Evolutionary conservation across 2,888 invertebrate species (phyloP).

Genomic region (Drosophila meridiana): DNA sequence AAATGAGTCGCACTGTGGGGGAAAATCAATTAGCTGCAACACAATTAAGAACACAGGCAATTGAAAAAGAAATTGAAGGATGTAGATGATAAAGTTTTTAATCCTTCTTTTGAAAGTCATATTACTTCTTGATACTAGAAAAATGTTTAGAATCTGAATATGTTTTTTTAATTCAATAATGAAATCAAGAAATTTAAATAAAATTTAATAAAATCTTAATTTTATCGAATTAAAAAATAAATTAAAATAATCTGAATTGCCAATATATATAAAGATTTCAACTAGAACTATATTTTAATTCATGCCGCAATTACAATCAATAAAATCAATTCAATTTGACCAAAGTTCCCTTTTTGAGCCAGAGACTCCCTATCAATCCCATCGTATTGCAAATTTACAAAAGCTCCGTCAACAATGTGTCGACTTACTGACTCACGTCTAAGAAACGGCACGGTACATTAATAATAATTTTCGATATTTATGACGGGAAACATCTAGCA

Average conservation of each 20-base stretch:
- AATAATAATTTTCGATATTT: constrained; percentile 79
- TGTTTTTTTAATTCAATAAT: too few species aligned
- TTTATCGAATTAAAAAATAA: too few species aligned
- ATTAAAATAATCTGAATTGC: too few species aligned
- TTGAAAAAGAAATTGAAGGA: not conserved
- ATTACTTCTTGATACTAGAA: not conserved
- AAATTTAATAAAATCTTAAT: too few species aligned
- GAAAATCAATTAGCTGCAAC: constrained; percentile 15
- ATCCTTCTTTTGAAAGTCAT: not conserved
- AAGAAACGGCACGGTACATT: constrained; percentile 58
- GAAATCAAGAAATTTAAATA: too few species aligned
- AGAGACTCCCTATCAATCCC: constrained; percentile 1
- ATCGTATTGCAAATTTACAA: constrained; percentile 40
- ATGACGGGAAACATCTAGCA: constrained; percentile 73
- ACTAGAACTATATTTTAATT: too few species aligned
- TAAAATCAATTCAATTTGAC: not conserved
- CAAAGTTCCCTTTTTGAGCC: not conserved
- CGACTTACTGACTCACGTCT: constrained; percentile 53
- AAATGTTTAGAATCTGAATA: not conserved
- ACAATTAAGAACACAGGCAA: not conserved
- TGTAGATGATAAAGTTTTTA: not conserved
- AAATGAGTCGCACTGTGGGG: constrained; percentile 50
- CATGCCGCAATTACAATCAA: not conserved
- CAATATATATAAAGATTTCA: too few species aligned
- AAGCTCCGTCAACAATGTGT: constrained; percentile 54